Base-by-base conservation (phyloP, 1,140 invertebrate genomes). In the Sycobia sp. region DNA sequence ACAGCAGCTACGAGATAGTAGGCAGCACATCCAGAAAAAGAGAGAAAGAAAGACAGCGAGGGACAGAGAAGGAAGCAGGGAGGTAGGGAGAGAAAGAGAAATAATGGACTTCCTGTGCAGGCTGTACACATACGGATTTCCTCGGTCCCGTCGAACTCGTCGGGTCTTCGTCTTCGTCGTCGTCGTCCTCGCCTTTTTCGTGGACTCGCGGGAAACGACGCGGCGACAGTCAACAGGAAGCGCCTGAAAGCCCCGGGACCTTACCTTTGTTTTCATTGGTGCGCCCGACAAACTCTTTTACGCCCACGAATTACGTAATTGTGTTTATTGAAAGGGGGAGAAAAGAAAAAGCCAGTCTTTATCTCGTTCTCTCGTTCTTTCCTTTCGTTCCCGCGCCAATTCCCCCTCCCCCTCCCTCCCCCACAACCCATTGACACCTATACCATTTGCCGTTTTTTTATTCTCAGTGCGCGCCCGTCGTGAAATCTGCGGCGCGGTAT, bases 261-360 rank as follows among this genome's bases (percentile, higher is more conserved):
- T 34, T 36, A 61, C 59, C 59, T 61, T 61, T 53, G 59, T 61
- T 61, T 61, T 61, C 59, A 53, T 61, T 61, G 49, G 59, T 47
- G 58, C 58, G 58, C 34, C 59, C 18, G 29, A 61, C 36, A 61
- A 61, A 61, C 59, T 54, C 34, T 53, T n/a, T 53, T 46, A 46
- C 43, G 29, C 59, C 41, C 47, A 51, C 57, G 34, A 60, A 60
- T 60, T 60, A 51, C 36, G 47, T 43, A 60, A 54, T 61, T 53
- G 49, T 39, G 41, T 53, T n/a, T 49, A 49, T 58, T 44, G 43
- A 49, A 38, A 32, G 20, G 34, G 13, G 47, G 14, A 44, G 27
- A 47, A 46, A 36, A n/a, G n/a, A n/a, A n/a, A n/a, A n/a, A n/a
- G n/a, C n/a, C n/a, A n/a, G n/a, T n/a, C n/a, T n/a, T n/a, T n/a